Evolutionary conservation across 2,888 invertebrate species (phyloP), one percentile per base, ranked within the genome.

Genomic region (Drosophila robusta): DNA sequence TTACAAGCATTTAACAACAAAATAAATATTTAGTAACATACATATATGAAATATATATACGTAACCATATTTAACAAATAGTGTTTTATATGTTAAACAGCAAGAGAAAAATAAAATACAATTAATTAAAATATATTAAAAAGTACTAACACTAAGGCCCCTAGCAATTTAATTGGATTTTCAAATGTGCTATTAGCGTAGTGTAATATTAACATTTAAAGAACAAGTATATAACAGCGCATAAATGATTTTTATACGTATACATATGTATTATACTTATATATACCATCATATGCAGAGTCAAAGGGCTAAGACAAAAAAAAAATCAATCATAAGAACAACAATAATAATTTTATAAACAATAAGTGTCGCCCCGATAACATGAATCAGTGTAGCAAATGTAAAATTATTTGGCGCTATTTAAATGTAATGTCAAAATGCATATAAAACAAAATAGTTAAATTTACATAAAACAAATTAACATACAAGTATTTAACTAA

Each of bases 391-490:
- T 79, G 78, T 83, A 89, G 83, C 68, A 87, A 83, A 83, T 87
- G 81, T 39, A 87, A 89, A 74, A 80, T 87, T 84, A 89, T 75
- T 80, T 84, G 81, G 80, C 81, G 83, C 83, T 80, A 89, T 81
- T 81, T 71, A 81, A 81, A 78, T 63, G 44, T 67, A 82, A 85
- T 78, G 66, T 80, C 34, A 87, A 80, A 71, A 70, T 84, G 75
- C 87, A 89, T 75, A 83, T 78, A 87, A 80, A 85, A 87, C 67
- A 58, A 65, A 80, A 89, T 87, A 87, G 87, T 89, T 89, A 89
- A 87, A 87, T 87, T 89, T 87, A 89, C 68, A 80, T 87, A 84
- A 78, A 83, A 54, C 42, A 75, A 57, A 66, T 63, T 29, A 63
- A 61, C 65, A 70, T 44, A 61, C 29, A 76, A 72, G 65, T 76